These are phyloP conservation scores for Rattus rattus DNA, from an alignment of 2,113 vertebrate genomes.

Conservation along the genomic window DNA sequence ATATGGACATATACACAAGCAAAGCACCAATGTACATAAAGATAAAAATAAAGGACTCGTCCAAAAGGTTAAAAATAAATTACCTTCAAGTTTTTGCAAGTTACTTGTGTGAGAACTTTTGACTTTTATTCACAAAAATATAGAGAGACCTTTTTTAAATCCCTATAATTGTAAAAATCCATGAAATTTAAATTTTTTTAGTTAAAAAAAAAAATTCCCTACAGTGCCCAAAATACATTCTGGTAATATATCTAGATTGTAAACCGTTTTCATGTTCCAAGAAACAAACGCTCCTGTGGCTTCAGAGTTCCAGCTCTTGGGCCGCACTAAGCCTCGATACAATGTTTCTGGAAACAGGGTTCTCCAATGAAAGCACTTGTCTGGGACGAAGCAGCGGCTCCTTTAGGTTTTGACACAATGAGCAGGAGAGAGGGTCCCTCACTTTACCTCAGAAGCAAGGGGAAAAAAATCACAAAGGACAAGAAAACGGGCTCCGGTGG, in stretches of 20 bases:
- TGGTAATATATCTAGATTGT: conserved; percentile 10
- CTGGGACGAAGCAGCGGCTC: neutral
- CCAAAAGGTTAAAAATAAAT: neutral
- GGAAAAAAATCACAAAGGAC: neutral
- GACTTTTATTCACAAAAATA: conserved; percentile 13
- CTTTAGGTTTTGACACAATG: neutral
- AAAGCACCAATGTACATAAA: neutral
- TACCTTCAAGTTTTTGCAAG: neutral
- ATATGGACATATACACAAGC: neutral
- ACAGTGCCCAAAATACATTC: neutral
- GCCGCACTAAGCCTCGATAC: neutral
- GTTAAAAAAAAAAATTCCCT: conserved; percentile 19
- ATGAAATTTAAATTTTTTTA: conserved; percentile 9
- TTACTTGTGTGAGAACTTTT: neutral
- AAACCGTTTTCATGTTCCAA: conserved; percentile 29
- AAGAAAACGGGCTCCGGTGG: neutral
- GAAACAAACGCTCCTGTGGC: neutral
- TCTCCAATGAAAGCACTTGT: neutral
- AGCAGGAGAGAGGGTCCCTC: neutral
- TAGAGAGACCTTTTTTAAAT: neutral
- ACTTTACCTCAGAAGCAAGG: neutral
- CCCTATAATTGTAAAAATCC: neutral
- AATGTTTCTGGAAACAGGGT: neutral
- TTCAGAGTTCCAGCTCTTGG: neutral
- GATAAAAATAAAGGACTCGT: neutral